These are phyloP conservation scores for Lutjanus erythropterus DNA, from an alignment of 2,113 vertebrate genomes.

Conservation along the genomic window DNA sequence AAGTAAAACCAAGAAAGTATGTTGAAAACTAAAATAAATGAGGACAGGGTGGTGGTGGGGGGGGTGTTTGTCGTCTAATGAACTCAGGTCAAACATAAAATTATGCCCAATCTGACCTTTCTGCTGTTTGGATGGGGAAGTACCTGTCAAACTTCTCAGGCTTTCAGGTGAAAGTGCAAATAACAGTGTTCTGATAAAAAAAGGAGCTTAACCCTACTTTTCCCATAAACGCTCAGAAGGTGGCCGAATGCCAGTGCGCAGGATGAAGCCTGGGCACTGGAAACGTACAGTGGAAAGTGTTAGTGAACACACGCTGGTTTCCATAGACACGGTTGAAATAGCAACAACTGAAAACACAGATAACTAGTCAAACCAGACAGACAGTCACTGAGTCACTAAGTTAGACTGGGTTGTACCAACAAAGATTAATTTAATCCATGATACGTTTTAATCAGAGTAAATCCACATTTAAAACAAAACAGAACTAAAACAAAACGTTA, in stretches of 20 bases:
- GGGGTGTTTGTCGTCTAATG: conserved; percentile 54
- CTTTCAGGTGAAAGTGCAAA: conserved; percentile 73
- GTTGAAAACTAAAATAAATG: conserved; percentile 73
- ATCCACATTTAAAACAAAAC: no score
- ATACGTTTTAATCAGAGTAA: no score
- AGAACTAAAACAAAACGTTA: no score
- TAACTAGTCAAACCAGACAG: conserved; percentile 51
- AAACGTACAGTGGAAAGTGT: conserved; percentile 5
- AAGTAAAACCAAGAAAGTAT: conserved; percentile 70
- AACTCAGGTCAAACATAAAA: conserved; percentile 68
- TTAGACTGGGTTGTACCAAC: no score
- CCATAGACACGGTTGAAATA: conserved; percentile 57
- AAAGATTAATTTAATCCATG: no score
- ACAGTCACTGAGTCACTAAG: no score
- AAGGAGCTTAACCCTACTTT: conserved; percentile 23
- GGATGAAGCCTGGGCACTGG: conserved; percentile 5
- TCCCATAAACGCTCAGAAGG: conserved; percentile 27
- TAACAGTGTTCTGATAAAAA: conserved; percentile 59
- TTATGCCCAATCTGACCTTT: conserved; percentile 58
- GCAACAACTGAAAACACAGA: conserved; percentile 44
- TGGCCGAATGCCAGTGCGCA: conserved; percentile 1
- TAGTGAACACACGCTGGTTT: conserved; percentile 46
- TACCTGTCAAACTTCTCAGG: conserved; percentile 52
- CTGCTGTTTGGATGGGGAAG: conserved; percentile 64
- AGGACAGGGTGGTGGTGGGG: not conserved